Percentiles rank a stretch among this genome's conserved stretches.
phyloP scores from a whole-genome alignment of 2,113 vertebrate genomes.

The Dasyprocta punctata region DNA sequence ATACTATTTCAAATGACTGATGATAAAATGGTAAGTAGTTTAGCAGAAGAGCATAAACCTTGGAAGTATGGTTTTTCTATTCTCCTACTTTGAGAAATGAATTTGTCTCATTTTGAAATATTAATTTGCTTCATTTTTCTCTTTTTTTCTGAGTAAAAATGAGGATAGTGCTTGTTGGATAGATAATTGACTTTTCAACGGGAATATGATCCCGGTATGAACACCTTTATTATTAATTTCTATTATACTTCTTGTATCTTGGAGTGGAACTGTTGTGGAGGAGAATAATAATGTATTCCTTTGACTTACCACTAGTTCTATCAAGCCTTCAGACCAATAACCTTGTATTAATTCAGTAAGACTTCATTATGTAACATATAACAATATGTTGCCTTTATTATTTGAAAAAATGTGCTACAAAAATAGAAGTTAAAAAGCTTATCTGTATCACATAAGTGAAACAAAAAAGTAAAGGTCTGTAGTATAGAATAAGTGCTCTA shows the following conservation, averaged over 20 bases:
- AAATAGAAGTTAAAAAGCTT: background rate
- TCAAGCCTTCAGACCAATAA: background rate
- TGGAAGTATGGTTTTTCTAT: constrained; percentile 67
- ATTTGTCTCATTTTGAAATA: constrained; percentile 74
- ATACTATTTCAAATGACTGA: background rate
- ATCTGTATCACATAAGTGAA: background rate
- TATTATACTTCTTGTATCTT: background rate
- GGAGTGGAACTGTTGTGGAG: background rate
- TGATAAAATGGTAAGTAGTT: background rate
- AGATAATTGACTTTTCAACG: background rate
- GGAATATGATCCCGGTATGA: background rate
- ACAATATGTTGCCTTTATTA: background rate
- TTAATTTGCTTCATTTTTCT: constrained; percentile 74
- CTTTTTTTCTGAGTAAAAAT: constrained; percentile 59
- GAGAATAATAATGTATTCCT: background rate
- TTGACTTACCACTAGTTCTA: background rate
- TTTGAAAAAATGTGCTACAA: background rate
- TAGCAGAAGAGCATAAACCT: constrained; percentile 64
- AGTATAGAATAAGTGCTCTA: constrained; percentile 52
- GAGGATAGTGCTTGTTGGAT: background rate
- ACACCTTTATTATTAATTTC: constrained; percentile 11
- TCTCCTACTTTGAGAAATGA: constrained; percentile 77
- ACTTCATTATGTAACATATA: background rate
- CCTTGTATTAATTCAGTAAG: background rate
- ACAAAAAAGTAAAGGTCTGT: background rate